These are phyloP conservation scores for Rhinogobio ventralis DNA, from an alignment of 2,797 vertebrate genomes.

Conservation along the genomic window DNA sequence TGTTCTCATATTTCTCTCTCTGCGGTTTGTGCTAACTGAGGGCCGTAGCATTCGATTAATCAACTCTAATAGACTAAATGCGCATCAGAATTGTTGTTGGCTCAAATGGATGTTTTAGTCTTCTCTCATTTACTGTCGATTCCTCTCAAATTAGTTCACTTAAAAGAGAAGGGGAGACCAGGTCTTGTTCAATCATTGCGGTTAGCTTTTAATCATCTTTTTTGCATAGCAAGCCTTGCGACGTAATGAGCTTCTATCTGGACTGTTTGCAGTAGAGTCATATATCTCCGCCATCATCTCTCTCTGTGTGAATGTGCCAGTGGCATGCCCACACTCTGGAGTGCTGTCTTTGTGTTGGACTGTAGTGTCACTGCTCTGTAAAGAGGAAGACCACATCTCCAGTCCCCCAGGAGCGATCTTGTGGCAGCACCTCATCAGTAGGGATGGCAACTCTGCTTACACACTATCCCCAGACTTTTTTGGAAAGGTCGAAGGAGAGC, in stretches of 20 bases:
- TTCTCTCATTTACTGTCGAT: slow-evolving; percentile 49
- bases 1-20: slow-evolving; percentile 27
- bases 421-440: slow-evolving; percentile 47
- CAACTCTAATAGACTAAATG: slow-evolving; percentile 55
- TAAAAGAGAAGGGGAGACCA: slow-evolving; percentile 29
- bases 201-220: slow-evolving; percentile 35
- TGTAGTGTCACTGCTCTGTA: slow-evolving; percentile 37
- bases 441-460: slow-evolving; percentile 24
- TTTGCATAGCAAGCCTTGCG: slow-evolving; percentile 21
- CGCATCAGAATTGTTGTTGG: slow-evolving; percentile 51
- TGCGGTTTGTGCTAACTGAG: slow-evolving; percentile 40
- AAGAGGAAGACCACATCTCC: slow-evolving; percentile 46
- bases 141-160: slow-evolving; percentile 44
- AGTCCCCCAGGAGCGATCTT: slow-evolving; percentile 31
- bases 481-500: slow-evolving; percentile 20
- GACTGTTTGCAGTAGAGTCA: slow-evolving; percentile 38
- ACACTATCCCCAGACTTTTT: slow-evolving; percentile 27
- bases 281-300: slow-evolving; percentile 22
- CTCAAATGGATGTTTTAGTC: slow-evolving; percentile 51
- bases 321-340: slow-evolving; percentile 30
- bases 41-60: slow-evolving; percentile 51
- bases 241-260: slow-evolving; percentile 42
- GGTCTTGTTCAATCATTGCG: slow-evolving; percentile 43
- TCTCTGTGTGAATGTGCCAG: slow-evolving; percentile 39
- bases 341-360: slow-evolving; percentile 37